Conservation (phyloP, 2,113 vertebrate species). For the Triplophysa rosa region DNA sequence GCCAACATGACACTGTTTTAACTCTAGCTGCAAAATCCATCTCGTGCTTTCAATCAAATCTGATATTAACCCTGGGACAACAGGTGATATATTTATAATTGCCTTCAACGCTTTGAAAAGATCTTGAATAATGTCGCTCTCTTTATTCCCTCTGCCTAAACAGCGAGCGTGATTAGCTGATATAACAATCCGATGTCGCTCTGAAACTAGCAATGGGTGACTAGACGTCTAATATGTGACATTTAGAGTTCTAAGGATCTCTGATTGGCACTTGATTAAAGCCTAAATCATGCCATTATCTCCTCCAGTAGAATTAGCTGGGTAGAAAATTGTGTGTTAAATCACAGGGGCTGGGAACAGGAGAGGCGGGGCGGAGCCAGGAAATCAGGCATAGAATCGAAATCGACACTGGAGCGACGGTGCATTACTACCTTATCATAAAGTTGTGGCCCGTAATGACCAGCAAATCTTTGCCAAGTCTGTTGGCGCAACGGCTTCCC, state of each 20-base stretch:
- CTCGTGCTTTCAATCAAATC: slow-evolving; percentile 70
- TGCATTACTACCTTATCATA: slow-evolving; percentile 13
- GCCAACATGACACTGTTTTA: not conserved
- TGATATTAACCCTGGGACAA: slow-evolving; percentile 70
- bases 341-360: slow-evolving; percentile 73
- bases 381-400: slow-evolving; percentile 19
- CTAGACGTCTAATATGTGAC: slow-evolving; percentile 80
- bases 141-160: slow-evolving; percentile 59
- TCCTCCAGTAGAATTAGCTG: slow-evolving; percentile 90
- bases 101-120: slow-evolving; percentile 69
- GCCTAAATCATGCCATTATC: slow-evolving; percentile 91
- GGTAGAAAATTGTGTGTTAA: slow-evolving; percentile 89
- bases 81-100: slow-evolving; percentile 75
- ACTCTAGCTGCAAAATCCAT: not conserved
- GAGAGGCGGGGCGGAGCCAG: slow-evolving; percentile 42
- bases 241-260: slow-evolving; percentile 82
- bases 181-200: slow-evolving; percentile 61
- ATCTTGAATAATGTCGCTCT: slow-evolving; percentile 56
- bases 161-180: slow-evolving; percentile 65
- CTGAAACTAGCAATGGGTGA: slow-evolving; percentile 61
- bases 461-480: slow-evolving; percentile 6
- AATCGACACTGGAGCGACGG: not conserved
- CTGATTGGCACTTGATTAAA: slow-evolving; percentile 97
- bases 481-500: not conserved
- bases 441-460: slow-evolving; percentile 12